Conservation (phyloP, 2,113 vertebrate species). For the Antigone vipio region DNA sequence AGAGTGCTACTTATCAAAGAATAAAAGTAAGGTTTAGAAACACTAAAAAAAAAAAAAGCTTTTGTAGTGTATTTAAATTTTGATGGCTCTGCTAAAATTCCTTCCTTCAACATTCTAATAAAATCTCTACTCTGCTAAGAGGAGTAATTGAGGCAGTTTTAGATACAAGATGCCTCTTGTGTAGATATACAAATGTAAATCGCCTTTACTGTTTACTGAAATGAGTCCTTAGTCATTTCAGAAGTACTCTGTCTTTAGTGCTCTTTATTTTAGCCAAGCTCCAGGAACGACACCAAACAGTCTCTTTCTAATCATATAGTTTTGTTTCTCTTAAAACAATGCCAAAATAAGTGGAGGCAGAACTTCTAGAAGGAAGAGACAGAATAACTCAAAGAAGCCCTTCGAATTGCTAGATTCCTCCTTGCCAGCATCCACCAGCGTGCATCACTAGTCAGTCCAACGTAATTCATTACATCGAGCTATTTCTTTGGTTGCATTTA, state of each 20-base stretch:
- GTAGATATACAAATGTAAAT: neutral
- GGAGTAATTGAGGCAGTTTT: neutral
- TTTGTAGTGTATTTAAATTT: neutral
- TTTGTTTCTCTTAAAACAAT: neutral
- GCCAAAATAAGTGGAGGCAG: neutral
- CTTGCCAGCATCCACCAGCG: neutral
- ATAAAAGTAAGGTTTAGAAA: neutral
- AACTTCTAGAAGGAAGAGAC: neutral
- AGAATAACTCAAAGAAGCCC: neutral
- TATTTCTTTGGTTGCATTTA: neutral
- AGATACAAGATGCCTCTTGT: neutral
- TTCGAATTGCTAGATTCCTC: neutral
- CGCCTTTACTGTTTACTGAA: neutral
- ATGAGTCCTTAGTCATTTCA: neutral
- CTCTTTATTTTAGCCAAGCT: neutral
- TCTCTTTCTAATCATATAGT: neutral
- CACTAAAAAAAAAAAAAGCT: neutral
- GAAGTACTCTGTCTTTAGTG: neutral
- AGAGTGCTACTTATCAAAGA: neutral
- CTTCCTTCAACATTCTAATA: neutral
- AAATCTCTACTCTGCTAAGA: neutral
- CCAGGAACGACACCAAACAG: neutral
- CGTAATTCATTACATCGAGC: rapidly evolving
- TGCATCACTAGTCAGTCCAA: neutral
- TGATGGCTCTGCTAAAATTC: neutral